These are phyloP conservation scores for Squalus acanthias DNA, from an alignment of 2,797 vertebrate genomes.

Conservation along the genomic window DNA sequence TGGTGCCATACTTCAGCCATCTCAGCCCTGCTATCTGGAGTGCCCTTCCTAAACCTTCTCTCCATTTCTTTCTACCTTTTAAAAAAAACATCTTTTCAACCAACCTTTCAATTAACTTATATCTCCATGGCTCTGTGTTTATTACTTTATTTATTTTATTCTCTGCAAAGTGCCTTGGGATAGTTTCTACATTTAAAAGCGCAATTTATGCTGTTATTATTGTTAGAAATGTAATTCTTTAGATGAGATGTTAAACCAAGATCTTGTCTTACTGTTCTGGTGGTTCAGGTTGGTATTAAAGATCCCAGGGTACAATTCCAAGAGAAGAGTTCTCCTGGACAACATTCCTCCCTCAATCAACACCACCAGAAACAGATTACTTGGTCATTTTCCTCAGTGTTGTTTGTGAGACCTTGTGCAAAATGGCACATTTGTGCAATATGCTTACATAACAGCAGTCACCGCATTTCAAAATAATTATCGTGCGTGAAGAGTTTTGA, in stretches of 20 bases:
- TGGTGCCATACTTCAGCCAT: too few species aligned
- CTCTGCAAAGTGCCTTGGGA: neutral
- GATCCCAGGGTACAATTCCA: neutral
- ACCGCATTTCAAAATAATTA: neutral
- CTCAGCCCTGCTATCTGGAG: neutral
- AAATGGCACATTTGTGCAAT: neutral
- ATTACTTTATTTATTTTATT: neutral
- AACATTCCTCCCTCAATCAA: neutral
- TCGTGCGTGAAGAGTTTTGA: neutral
- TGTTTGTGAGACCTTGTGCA: neutral
- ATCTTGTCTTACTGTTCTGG: neutral
- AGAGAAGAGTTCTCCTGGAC: neutral
- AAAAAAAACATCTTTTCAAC: neutral
- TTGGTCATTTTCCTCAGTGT: neutral
- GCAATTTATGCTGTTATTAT: neutral
- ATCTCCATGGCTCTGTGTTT: neutral
- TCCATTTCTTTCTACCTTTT: neutral
- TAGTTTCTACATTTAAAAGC: neutral
- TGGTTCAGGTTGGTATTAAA: neutral
- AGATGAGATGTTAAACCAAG: neutral
- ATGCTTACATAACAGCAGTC: neutral
- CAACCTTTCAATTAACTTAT: neutral
- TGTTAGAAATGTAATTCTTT: neutral
- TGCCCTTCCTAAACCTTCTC: neutral
- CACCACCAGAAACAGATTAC: neutral